A percentile compares a stretch with the other conserved stretches of the same genome.
Conservation (phyloP, 2,113 vertebrate genomes). For the Diglossa brunneiventris region DNA sequence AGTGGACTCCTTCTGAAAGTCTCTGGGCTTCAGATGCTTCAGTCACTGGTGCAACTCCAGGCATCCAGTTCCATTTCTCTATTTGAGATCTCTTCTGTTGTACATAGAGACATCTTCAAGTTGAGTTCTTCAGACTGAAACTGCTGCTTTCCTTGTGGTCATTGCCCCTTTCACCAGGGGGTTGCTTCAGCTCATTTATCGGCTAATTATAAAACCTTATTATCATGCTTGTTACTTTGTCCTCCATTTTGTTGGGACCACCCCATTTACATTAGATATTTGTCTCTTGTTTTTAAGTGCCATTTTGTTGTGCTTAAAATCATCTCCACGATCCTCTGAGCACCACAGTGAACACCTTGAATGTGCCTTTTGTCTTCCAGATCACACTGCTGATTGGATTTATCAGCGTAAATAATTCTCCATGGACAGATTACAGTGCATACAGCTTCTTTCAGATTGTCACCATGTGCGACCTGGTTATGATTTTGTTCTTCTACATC, state of each 20-base stretch:
- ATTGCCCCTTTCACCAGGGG: not conserved
- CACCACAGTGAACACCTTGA: not conserved
- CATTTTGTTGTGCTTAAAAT: not conserved
- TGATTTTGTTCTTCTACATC: slow-evolving; percentile 87
- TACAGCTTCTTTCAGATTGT: slow-evolving; percentile 90
- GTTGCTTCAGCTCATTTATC: not conserved
- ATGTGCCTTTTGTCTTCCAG: slow-evolving; percentile 63
- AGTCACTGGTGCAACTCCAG: not conserved
- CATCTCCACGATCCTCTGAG: not conserved
- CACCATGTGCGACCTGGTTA: slow-evolving; percentile 84
- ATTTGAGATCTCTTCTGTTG: not conserved
- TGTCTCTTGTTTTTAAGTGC: not conserved
- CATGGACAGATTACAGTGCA: slow-evolving; percentile 72
- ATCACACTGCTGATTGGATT: slow-evolving; percentile 83
- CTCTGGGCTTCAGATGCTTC: not conserved
- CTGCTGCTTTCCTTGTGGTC: not conserved
- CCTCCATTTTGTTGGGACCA: not conserved
- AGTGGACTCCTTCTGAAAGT: not conserved
- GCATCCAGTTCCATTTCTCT: not conserved
- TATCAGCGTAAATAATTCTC: slow-evolving; percentile 78
- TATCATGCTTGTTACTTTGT: not conserved
- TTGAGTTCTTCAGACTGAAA: not conserved
- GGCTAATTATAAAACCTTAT: not conserved
- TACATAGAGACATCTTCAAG: not conserved
- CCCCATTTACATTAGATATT: not conserved